A percentile compares a stretch with the other conserved stretches of the same genome.
phyloP scores from a whole-genome alignment of 2,888 invertebrate genomes.

The Gymnoscelis rufifasciata region DNA sequence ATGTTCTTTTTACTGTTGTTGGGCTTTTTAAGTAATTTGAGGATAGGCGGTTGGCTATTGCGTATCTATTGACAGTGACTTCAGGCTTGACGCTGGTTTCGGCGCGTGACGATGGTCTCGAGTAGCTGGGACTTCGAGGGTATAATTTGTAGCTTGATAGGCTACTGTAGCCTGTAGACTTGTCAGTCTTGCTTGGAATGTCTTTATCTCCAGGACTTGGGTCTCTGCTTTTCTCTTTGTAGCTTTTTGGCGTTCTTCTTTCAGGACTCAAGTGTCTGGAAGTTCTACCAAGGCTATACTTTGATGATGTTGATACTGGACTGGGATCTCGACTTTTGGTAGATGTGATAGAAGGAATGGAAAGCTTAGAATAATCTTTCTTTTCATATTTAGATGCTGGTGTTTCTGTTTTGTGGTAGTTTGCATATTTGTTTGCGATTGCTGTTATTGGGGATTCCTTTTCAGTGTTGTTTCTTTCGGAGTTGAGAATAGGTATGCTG shows the following conservation, averaged over 20 bases:
- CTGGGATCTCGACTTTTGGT: constrained; percentile 78
- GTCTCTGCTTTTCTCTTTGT: constrained; percentile 74
- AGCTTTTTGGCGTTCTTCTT: constrained; percentile 56
- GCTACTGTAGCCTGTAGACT: constrained; percentile 72
- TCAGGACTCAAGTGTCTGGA: constrained; percentile 75
- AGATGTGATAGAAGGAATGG: constrained; percentile 51
- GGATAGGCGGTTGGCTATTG: constrained; percentile 65
- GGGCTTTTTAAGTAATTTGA: constrained; percentile 65
- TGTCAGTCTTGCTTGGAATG: constrained; percentile 78
- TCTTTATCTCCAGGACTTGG: constrained; percentile 78
- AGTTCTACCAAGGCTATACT: constrained; percentile 61
- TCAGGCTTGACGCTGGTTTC: constrained; percentile 51
- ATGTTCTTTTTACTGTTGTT: constrained; percentile 56
- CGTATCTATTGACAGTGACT: constrained; percentile 57
- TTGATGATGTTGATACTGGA: constrained; percentile 66
- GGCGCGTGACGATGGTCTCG: constrained; percentile 38
- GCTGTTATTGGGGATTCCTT: constrained; percentile 61
- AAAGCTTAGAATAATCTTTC: constrained; percentile 72
- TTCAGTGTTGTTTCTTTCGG: constrained; percentile 53
- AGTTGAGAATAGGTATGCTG: constrained; percentile 62
- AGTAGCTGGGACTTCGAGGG: constrained; percentile 65
- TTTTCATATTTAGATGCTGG: constrained; percentile 56
- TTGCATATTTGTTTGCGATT: constrained; percentile 65
- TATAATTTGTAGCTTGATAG: constrained; percentile 76
- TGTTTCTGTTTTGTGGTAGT: constrained; percentile 51